Conservation (phyloP, 2,797 vertebrate species). For the Acrocephalus scirpaceus region DNA sequence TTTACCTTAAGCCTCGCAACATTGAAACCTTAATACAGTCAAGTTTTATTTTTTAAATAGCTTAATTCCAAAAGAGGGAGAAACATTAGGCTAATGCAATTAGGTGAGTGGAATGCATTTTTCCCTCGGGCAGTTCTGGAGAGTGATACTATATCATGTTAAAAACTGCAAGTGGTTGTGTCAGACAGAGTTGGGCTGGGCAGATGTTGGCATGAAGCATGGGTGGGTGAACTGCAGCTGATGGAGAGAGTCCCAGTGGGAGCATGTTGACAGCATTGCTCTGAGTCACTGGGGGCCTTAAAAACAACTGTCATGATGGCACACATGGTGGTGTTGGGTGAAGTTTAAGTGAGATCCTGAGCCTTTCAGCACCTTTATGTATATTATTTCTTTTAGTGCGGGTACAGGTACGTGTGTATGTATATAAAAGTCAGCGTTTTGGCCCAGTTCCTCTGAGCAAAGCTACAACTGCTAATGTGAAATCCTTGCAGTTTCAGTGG, state of each 20-base stretch:
- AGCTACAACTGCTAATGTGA: background rate
- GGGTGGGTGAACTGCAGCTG: background rate
- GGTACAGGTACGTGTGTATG: rapidly evolving
- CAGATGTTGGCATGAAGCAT: background rate
- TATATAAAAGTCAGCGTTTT: background rate
- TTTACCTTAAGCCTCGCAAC: background rate
- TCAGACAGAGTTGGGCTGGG: background rate
- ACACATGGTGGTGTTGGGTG: background rate
- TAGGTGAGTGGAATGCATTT: slow-evolving; percentile 39
- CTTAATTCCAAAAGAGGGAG: background rate
- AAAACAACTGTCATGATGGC: background rate
- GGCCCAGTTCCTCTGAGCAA: background rate
- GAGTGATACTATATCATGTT: slow-evolving; percentile 24
- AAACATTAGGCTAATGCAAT: slow-evolving; percentile 24
- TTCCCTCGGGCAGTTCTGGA: slow-evolving; percentile 13
- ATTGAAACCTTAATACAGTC: background rate
- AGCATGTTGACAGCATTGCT: background rate
- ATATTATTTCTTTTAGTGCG: background rate
- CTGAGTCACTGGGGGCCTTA: background rate
- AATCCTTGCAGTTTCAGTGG: background rate
- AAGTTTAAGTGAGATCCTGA: background rate
- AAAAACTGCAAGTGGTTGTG: background rate
- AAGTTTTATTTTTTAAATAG: background rate
- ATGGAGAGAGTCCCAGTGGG: background rate
- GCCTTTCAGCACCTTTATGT: background rate